Conservation (phyloP, 2,797 vertebrate genomes). For the Buphagus erythrorhynchus region DNA sequence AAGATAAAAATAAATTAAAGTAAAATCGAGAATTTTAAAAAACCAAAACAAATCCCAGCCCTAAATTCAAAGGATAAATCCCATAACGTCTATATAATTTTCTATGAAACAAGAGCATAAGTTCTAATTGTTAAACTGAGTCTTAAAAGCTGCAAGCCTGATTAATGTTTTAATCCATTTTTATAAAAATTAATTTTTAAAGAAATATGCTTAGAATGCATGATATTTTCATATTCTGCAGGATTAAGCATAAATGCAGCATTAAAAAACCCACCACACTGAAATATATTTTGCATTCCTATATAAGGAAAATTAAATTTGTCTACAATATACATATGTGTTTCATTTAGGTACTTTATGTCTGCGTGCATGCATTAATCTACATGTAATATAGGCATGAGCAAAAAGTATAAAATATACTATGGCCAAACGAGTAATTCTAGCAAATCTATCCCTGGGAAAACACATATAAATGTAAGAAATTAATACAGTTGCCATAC, state of each 20-base stretch:
- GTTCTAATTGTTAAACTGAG: constrained; percentile 5
- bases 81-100: constrained; percentile 3
- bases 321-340: constrained; percentile 25
- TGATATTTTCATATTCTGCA: neutral
- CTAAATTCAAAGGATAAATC: neutral
- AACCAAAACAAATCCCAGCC: fast-evolving
- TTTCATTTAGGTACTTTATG: neutral
- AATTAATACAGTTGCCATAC: neutral
- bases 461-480: neutral
- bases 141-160: neutral
- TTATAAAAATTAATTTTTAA: neutral
- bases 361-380: neutral
- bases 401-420: neutral
- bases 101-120: neutral
- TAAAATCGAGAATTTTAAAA: neutral
- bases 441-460: neutral
- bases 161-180: constrained; percentile 23
- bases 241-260: neutral
- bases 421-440: neutral
- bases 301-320: neutral
- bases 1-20: neutral
- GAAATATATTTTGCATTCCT: neutral
- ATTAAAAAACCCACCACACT: neutral
- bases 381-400: neutral
- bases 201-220: neutral